Conservation (phyloP, 2,888 invertebrate genomes). For the Drosophila falleni region DNA sequence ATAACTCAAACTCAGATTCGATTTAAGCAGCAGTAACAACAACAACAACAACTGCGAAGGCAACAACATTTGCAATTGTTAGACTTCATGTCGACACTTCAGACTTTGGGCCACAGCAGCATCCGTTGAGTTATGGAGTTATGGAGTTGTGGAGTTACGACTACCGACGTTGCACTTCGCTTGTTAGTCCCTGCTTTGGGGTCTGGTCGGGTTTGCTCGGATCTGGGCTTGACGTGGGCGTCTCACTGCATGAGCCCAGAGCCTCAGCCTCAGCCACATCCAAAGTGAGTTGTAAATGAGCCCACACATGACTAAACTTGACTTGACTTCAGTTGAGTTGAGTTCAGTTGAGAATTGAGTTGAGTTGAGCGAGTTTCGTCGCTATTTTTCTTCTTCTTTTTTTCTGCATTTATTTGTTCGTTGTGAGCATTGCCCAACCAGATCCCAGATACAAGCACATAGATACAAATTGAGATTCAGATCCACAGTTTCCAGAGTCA, state of each 20-base stretch:
- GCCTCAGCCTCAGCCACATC: constrained; percentile 30
- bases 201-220: constrained; percentile 1
- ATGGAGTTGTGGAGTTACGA: background rate
- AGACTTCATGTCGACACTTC: constrained; percentile 79
- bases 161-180: constrained; percentile 26
- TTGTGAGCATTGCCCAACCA: constrained; percentile 49
- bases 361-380: constrained; percentile 38
- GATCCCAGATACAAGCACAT: constrained; percentile 15
- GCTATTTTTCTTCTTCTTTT: constrained; percentile 13
- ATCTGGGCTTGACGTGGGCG: constrained; percentile 57
- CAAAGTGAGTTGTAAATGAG: constrained; percentile 77
- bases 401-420: constrained; percentile 22
- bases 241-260: constrained; percentile 18
- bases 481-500: constrained; percentile 18
- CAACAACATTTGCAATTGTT: constrained; percentile 70
- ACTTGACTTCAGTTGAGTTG: constrained; percentile 42
- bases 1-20: constrained; percentile 40
- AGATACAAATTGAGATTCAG: constrained; percentile 32
- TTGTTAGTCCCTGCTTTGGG: constrained; percentile 27
- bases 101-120: constrained; percentile 36
- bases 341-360: constrained; percentile 33
- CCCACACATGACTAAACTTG: constrained; percentile 71
- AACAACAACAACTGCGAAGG: constrained; percentile 1
- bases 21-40: constrained; percentile 20
- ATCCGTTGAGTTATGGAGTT: constrained; percentile 17